Percentiles rank a stretch among this genome's conserved stretches.
These are phyloP conservation scores for Thomomys bottae DNA, from an alignment of 2,113 vertebrate genomes.

Conservation along the genomic window DNA sequence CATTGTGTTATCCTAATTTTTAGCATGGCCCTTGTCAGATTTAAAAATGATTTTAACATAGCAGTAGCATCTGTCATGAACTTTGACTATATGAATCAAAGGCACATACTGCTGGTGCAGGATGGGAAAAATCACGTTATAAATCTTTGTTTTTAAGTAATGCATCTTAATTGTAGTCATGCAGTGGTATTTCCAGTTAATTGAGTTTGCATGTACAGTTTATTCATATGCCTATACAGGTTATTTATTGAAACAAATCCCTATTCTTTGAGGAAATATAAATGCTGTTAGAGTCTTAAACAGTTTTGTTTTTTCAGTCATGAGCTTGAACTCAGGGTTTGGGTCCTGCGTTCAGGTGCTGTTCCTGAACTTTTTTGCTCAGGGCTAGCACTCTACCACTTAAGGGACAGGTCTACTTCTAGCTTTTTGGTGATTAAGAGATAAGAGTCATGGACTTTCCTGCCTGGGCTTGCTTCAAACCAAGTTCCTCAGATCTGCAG, in stretches of 20 bases:
- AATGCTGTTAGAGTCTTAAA: slow-evolving; percentile 64
- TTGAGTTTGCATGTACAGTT: background rate
- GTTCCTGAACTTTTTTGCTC: too few relatives aligned
- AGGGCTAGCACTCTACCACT: too few relatives aligned
- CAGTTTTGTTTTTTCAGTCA: too few relatives aligned
- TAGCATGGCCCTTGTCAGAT: background rate
- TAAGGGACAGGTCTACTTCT: too few relatives aligned
- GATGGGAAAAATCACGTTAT: slow-evolving; percentile 53
- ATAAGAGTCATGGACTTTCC: too few relatives aligned
- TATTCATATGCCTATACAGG: background rate
- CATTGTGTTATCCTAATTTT: background rate
- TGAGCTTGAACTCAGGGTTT: too few relatives aligned
- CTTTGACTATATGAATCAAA: background rate
- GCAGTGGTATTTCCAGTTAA: background rate
- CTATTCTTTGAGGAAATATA: slow-evolving; percentile 52
- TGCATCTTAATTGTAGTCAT: background rate
- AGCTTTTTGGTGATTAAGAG: too few relatives aligned
- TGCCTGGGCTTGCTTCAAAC: too few relatives aligned
- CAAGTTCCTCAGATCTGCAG: too few relatives aligned
- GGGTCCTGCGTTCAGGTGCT: too few relatives aligned
- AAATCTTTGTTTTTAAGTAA: slow-evolving; percentile 58
- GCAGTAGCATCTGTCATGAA: background rate
- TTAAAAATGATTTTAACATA: background rate
- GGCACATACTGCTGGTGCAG: background rate
- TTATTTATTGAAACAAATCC: slow-evolving; percentile 52